phyloP scores from a whole-genome alignment of 1,140 invertebrate genomes.

The Microvelia longipes region DNA sequence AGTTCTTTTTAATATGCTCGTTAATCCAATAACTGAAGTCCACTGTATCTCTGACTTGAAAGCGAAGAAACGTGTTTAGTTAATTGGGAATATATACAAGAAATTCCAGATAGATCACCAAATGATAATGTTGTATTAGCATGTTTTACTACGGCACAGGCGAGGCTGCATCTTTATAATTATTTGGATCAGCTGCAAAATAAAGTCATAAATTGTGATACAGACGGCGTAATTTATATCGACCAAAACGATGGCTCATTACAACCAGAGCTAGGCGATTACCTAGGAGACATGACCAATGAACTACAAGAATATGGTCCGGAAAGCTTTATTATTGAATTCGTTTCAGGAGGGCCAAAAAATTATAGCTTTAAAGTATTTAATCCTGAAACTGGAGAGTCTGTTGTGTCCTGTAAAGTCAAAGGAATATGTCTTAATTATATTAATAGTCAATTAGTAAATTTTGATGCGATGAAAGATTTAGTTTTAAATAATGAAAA shows the following conservation, averaged over 20 bases:
- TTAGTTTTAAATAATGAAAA: too few species aligned
- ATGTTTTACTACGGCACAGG: conserved; percentile 29
- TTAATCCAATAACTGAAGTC: background rate
- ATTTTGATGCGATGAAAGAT: too few species aligned
- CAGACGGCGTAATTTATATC: conserved; percentile 29
- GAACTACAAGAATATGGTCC: conserved; percentile 22
- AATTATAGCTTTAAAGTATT: conserved; percentile 20
- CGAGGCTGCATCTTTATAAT: conserved; percentile 28
- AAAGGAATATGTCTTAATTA: background rate
- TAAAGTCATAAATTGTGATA: conserved; percentile 30
- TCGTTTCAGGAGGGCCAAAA: conserved; percentile 25
- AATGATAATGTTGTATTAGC: conserved; percentile 28
- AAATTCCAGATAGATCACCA: background rate
- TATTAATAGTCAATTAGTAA: background rate
- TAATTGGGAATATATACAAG: background rate
- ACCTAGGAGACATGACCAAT: conserved; percentile 26
- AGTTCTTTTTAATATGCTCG: background rate
- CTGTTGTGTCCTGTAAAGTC: background rate
- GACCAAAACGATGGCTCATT: conserved; percentile 7
- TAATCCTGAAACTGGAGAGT: background rate
- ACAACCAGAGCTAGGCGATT: background rate
- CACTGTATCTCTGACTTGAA: background rate
- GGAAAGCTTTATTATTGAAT: conserved; percentile 23
- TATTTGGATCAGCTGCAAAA: conserved; percentile 26
- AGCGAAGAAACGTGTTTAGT: background rate